Percentiles rank a stretch among this genome's conserved stretches.
Conservation (phyloP, 2,797 vertebrate genomes). For the Schizothorax lantsangensis region DNA sequence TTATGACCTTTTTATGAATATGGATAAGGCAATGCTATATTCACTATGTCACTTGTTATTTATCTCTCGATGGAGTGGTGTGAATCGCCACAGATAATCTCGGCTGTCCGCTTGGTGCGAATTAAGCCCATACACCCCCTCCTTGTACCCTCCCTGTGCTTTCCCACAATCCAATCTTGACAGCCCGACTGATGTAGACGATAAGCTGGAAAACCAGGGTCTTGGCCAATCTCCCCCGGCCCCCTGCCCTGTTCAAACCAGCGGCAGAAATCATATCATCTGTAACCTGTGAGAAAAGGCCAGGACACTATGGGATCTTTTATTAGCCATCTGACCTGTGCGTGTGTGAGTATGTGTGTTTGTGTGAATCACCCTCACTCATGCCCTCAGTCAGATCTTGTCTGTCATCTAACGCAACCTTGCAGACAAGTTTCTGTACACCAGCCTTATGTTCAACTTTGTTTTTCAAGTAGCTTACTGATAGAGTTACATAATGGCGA, state of each 20-base stretch:
- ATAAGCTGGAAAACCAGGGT: slow-evolving; percentile 77
- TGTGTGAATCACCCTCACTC: slow-evolving; percentile 19
- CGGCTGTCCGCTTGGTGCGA: slow-evolving; percentile 73
- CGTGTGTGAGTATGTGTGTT: slow-evolving; percentile 10
- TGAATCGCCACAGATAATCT: slow-evolving; percentile 74
- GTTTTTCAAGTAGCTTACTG: slow-evolving; percentile 16
- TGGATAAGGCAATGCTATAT: slow-evolving; percentile 64
- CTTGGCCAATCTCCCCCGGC: slow-evolving; percentile 61
- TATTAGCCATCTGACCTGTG: slow-evolving; percentile 46
- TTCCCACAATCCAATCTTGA: slow-evolving; percentile 79
- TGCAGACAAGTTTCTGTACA: slow-evolving; percentile 11
- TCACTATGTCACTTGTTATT: slow-evolving; percentile 70
- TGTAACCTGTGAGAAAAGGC: slow-evolving; percentile 37
- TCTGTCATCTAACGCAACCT: not conserved
- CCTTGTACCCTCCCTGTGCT: slow-evolving; percentile 64
- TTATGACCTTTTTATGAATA: slow-evolving; percentile 20
- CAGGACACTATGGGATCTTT: slow-evolving; percentile 41
- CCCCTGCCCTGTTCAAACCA: slow-evolving; percentile 29
- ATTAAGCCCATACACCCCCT: slow-evolving; percentile 71
- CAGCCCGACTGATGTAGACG: slow-evolving; percentile 80
- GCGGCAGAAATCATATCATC: slow-evolving; percentile 46
- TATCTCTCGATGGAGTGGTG: slow-evolving; percentile 69
- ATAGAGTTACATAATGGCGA: slow-evolving; percentile 8
- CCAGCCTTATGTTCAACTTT: not conserved
- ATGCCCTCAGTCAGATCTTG: not conserved